Base-by-base conservation (phyloP, 1,140 invertebrate genomes). In the Drosophila saltans region DNA sequence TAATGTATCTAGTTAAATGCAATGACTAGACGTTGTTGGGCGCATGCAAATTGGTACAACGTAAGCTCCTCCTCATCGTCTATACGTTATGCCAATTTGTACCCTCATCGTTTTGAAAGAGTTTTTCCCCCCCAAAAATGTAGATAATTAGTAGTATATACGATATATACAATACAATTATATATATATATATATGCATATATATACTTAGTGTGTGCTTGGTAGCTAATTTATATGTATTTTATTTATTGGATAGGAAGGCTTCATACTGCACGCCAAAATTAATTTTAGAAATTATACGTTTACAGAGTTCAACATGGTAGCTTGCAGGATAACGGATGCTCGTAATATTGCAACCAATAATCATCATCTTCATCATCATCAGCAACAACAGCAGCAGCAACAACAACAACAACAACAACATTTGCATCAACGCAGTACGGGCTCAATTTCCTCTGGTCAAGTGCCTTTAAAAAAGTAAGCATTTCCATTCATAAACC, bases 391-490 rank as follows among this genome's bases (percentile, higher is more conserved):
- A 16, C 55, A 55, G 9, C 52, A 56, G n/a, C 55, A 57, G 28
- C 56, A 58, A n/a, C 56, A 58, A 28, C 56, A 58, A 6, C 45
- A 58, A 6, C 45, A 48, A 7, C 33, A 58, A 58, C 36, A 59
- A 59, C 45, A 52, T 95, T 93, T 93, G 78, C 81, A 91, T 78
- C 90, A 85, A 78, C 90, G 86, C 72, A 92, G 90, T 92, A 92
- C 91, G 91, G 91, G 91, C 91, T 92, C 91, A 78, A 81, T 91
- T 91, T 94, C 94, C 93, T 96, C 96, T 94, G 97, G 97, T 96
- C 97, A 98, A 96, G 97, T 98, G 96, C 97, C 97, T 97, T 97
- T 98, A 95, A 98, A 98, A 96, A 98, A 98, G 97, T 98, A 94
- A 97, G 96, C 96, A 83, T 39, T 10, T 52, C 16, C 33, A 36